phyloP scores from a whole-genome alignment of 92 coral and sea anemone genomes.

The Chrysogorgia sp. region DNA sequence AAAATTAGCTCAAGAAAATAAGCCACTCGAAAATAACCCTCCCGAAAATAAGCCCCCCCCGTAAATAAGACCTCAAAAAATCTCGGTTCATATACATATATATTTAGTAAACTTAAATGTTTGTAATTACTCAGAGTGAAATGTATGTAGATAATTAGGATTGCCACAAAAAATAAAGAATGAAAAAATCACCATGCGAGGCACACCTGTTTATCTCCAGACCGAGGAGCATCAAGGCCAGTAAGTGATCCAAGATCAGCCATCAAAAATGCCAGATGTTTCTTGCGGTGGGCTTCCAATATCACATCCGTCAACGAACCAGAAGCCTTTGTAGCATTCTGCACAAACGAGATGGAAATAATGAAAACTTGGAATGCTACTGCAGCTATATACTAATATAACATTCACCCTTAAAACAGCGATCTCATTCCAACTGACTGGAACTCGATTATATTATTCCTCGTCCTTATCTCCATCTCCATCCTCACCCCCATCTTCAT shows the following conservation, averaged over 20 bases:
- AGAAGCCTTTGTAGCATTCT: conserved; percentile 89
- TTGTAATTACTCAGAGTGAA: background rate
- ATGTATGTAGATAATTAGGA: background rate
- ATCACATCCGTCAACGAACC: conserved; percentile 93
- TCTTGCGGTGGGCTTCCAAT: conserved; percentile 93
- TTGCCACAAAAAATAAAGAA: background rate
- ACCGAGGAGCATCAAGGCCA: conserved; percentile 47
- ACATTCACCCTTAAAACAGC: too few relatives aligned
- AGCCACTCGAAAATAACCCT: too few relatives aligned
- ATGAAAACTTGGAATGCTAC: background rate
- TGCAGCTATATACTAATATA: too few relatives aligned
- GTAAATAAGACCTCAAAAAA: too few relatives aligned
- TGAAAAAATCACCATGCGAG: background rate
- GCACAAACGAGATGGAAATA: too few relatives aligned
- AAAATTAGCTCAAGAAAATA: too few relatives aligned
- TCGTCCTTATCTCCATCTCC: too few relatives aligned
- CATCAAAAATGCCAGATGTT: conserved; percentile 95
- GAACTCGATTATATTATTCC: too few relatives aligned
- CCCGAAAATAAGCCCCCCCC: too few relatives aligned
- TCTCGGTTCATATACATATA: too few relatives aligned
- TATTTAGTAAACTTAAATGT: background rate
- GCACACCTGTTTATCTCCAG: conserved; percentile 30
- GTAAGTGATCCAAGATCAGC: conserved; percentile 93
- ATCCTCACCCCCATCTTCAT: too few relatives aligned
- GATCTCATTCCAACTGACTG: too few relatives aligned